These are phyloP conservation scores for Passer montanus DNA, from an alignment of 2,113 vertebrate species.

Conservation along the genomic window DNA sequence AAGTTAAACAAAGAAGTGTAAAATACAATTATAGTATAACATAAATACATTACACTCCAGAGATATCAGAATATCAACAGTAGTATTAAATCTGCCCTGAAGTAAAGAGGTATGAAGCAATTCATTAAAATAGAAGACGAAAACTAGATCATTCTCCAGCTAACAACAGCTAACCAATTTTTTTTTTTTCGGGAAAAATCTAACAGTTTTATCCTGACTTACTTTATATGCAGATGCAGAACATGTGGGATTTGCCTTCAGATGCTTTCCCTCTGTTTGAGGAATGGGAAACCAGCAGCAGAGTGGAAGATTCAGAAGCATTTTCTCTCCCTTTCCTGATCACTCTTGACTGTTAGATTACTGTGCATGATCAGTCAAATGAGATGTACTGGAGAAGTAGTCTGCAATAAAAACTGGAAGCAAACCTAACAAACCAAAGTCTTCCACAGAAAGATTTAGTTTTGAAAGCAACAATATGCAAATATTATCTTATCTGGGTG, in stretches of 20 bases:
- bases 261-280: not conserved
- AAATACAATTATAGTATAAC: conserved; percentile 58
- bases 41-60: conserved; percentile 60
- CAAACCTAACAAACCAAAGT: not conserved
- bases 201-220: not conserved
- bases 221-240: not conserved
- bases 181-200: not conserved
- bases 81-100: conserved; percentile 52
- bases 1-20: conserved; percentile 60
- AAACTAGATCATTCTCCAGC: conserved; percentile 20
- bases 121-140: conserved; percentile 36
- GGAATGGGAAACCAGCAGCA: not conserved
- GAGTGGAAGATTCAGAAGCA: not conserved
- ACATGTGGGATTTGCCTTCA: not conserved
- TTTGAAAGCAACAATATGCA: not conserved
- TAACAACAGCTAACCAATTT: not conserved
- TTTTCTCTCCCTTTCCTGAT: not conserved
- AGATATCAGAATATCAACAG: conserved; percentile 56
- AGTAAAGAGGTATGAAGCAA: conserved; percentile 58
- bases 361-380: not conserved
- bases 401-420: not conserved
- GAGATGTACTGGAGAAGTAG: not conserved
- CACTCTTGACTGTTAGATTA: not conserved
- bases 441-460: not conserved
- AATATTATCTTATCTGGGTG: not conserved